Percentiles rank a stretch among this genome's conserved stretches.
phyloP scores from a whole-genome alignment of 2,888 invertebrate species.

The Callimorpha dominula region DNA sequence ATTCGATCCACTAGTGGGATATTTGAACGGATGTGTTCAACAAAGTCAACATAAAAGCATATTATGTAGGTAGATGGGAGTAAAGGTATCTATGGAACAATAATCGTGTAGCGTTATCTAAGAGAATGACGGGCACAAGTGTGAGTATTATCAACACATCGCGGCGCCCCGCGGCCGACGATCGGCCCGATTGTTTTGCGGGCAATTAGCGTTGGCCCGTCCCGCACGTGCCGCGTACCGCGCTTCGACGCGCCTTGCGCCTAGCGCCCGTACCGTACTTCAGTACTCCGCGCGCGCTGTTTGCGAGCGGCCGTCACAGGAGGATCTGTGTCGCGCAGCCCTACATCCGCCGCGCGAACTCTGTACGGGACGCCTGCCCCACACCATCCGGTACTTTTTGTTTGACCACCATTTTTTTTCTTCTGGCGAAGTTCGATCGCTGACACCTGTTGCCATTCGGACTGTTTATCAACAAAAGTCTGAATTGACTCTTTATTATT shows the following conservation, averaged over 20 bases:
- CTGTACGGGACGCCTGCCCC: slow-evolving; percentile 57
- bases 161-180: slow-evolving; percentile 61
- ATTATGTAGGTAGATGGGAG: slow-evolving; percentile 24
- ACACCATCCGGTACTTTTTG: slow-evolving; percentile 42
- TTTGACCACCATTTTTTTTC: slow-evolving; percentile 36
- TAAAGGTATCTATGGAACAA: slow-evolving; percentile 59
- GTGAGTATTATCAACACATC: slow-evolving; percentile 57
- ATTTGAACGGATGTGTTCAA: slow-evolving; percentile 40
- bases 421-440: slow-evolving; percentile 28
- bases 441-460: slow-evolving; percentile 44
- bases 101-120: slow-evolving; percentile 57
- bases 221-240: slow-evolving; percentile 73
- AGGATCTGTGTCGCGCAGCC: slow-evolving; percentile 47
- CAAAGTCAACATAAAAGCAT: slow-evolving; percentile 23
- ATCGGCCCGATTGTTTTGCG: slow-evolving; percentile 83
- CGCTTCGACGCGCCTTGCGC: slow-evolving; percentile 48
- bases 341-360: slow-evolving; percentile 47
- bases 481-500: slow-evolving; percentile 26
- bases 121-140: slow-evolving; percentile 64
- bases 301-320: slow-evolving; percentile 76
- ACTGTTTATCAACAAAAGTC: slow-evolving; percentile 42
- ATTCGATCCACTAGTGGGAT: slow-evolving; percentile 2
- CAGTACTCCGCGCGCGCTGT: slow-evolving; percentile 83
- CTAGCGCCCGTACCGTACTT: slow-evolving; percentile 38
- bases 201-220: slow-evolving; percentile 79